Base-by-base conservation (phyloP, 2,113 vertebrate genomes). In the Cyanoramphus novaezelandiae region DNA sequence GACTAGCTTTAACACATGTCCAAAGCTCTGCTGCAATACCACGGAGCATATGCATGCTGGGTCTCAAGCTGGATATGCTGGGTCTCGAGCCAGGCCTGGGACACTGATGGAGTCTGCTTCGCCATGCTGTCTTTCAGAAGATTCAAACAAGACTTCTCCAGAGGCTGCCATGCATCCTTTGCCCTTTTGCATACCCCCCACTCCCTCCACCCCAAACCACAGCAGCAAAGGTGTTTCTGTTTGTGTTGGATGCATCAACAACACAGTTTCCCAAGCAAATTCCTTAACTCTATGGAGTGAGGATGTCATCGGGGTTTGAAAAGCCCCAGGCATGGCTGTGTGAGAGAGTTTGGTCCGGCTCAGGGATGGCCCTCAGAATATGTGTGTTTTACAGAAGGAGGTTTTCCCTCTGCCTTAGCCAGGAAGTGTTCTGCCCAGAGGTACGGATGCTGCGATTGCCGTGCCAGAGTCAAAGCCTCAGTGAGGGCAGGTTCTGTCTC, bases 41-140 rank as follows among this genome's bases (percentile, higher is more conserved):
- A 39, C 0, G 8, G 31, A 27, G n/a, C 39, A 18, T 3, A 82
- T 0, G 1, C 16, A 15, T 19, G 12, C 21, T 55, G 53, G 31
- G 31, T 33, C 50, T 52, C 50, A 52, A 52, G 50, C 39, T 11
- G 13, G 16, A 68, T 6, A 37, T 17, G 29, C 59, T 19, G 64
- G 59, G 37, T 19, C 68, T 92, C 67, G 44, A 20, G 57, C 62
- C 69, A 47, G 68, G 41, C 77, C 15, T 29, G 44, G 44, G 14
- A 44, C 57, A 35, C 18, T 27, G 52, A 33, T 9, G 9, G 29
- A 72, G 28, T 5, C n/a, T 60, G 37, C 12, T 80, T 57, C 24
- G 33, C 35, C 59, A 37, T 4, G 17, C 52, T 50, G 16, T 10
- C 72, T 44, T 55, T 53, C 18, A 11, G 33, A 75, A 46, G 52